phyloP scores from a whole-genome alignment of 2,888 invertebrate species.

The Brachycybe producta region DNA sequence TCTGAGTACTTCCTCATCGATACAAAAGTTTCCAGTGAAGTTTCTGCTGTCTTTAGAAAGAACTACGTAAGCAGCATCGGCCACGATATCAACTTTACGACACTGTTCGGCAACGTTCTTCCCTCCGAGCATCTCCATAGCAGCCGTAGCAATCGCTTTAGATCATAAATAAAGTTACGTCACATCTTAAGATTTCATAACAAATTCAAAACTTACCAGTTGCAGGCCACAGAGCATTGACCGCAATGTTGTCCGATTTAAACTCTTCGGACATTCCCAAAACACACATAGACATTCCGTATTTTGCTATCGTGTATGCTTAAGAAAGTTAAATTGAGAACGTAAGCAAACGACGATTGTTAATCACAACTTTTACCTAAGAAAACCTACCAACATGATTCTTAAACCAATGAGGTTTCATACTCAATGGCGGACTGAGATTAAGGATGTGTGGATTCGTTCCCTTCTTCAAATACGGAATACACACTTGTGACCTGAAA shows the following conservation, averaged over 20 bases:
- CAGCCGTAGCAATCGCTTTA: constrained; percentile 80
- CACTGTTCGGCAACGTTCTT: constrained; percentile 48
- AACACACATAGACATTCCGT: constrained; percentile 97
- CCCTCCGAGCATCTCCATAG: constrained; percentile 48
- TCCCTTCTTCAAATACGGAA: constrained; percentile 75
- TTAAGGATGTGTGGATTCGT: constrained; percentile 88
- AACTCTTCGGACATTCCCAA: constrained; percentile 95
- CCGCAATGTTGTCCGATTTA: constrained; percentile 63
- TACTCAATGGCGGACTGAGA: constrained; percentile 81
- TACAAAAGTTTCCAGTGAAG: constrained; percentile 75
- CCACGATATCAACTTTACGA: constrained; percentile 70
- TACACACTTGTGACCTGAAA: constrained; percentile 71
- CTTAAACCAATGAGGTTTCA: constrained; percentile 80
- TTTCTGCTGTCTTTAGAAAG: constrained; percentile 60
- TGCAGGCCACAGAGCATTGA: constrained; percentile 92
- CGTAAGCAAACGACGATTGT: no score
- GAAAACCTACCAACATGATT: constrained; percentile 53
- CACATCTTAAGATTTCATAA: neutral
- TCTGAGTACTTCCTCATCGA: constrained; percentile 77
- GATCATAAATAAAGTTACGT: neutral
- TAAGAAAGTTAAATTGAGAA: neutral
- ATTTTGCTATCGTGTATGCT: constrained; percentile 97
- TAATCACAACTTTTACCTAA: no score
- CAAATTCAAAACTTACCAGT: constrained; percentile 47
- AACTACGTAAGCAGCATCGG: constrained; percentile 78